Conservation (phyloP, 2,888 invertebrate genomes). For the Cheilosia vulpina region DNA sequence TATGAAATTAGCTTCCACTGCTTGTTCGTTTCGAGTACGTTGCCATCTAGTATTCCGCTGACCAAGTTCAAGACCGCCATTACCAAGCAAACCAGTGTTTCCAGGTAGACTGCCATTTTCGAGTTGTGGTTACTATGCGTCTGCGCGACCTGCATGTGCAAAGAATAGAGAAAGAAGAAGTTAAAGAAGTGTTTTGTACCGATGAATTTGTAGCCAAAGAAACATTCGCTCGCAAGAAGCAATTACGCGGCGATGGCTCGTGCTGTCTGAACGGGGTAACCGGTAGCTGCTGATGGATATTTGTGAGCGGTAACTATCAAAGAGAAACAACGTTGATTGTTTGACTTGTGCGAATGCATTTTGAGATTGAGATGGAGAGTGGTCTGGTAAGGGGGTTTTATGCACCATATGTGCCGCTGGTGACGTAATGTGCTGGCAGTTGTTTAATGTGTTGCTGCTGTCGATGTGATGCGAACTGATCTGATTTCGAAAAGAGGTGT, state of each 20-base stretch:
- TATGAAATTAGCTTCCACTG: slow-evolving; percentile 89
- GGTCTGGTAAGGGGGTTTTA: slow-evolving; percentile 1
- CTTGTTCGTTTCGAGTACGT: slow-evolving; percentile 86
- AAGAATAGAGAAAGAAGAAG: slow-evolving; percentile 33
- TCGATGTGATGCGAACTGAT: slow-evolving; percentile 11
- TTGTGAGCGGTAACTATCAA: slow-evolving; percentile 5
- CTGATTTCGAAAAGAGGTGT: slow-evolving; percentile 7
- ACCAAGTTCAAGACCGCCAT: slow-evolving; percentile 71
- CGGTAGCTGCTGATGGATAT: slow-evolving; percentile 11
- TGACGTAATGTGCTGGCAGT: slow-evolving; percentile 36
- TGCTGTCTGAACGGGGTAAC: slow-evolving; percentile 25
- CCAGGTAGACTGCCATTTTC: slow-evolving; percentile 50
- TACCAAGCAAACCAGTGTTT: slow-evolving; percentile 57
- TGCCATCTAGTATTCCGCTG: slow-evolving; percentile 55
- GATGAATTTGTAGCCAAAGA: slow-evolving; percentile 4
- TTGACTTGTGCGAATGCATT: background rate
- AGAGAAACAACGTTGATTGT: slow-evolving; percentile 55
- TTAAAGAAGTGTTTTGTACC: slow-evolving; percentile 48
- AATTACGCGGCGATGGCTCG: slow-evolving; percentile 48
- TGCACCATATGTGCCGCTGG: slow-evolving; percentile 5
- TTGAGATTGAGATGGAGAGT: background rate
- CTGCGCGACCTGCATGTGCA: slow-evolving; percentile 19
- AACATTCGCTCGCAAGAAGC: slow-evolving; percentile 24
- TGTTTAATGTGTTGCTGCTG: slow-evolving; percentile 30
- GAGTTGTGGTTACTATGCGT: background rate